Evolutionary conservation across 2,113 vertebrate genomes (phyloP), one percentile per base, ranked within the genome.

Genomic region (Oryzias javanicus): DNA sequence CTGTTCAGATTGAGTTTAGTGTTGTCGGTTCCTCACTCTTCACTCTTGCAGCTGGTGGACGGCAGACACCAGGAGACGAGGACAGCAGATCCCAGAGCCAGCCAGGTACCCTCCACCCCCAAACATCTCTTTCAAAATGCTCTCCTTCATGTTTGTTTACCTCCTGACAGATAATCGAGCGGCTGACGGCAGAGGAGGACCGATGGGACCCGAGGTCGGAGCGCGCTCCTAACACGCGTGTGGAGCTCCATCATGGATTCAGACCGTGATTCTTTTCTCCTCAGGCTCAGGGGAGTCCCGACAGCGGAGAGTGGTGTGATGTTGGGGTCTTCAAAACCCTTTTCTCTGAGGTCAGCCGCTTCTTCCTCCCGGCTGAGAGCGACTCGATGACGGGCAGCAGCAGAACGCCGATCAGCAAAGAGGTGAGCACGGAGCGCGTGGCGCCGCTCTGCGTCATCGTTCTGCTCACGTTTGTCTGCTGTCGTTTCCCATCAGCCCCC

Each of bases 301-400:
- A 62, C 1, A 67, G 61, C 5, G 29, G 67, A 0, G 84, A 81
- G 41, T 99, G 97, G 97, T 96, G 91, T 17, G 96, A 99, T 48
- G 95, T 97, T 6, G 95, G 97, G 1, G 94, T 97, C 81, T 96
- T 97, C 83, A 96, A 93, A 89, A 92, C 90, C 48, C 95, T 91
- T 29, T 96, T 87, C 41, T 93, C 93, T 44, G 91, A 96, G 82
- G 94, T 98, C 85, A 94, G 73, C 66, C 94, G 96, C 84, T 98
- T 95, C 88, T 97, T 92, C 71, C 80, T 96, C 46, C 91, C 94
- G 55, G 88, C 92, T 55, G 94, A 91, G 24, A 40, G 60, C 6
- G 69, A 87, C 70, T 92, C 76, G 89, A 80, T 42, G 14, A 22
- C 67, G 7, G 7, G 59, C 60, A 67, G 44, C 67, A 58, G 53